phyloP scores from a whole-genome alignment of 1,140 invertebrate species.

The Eurosta solidaginis region DNA sequence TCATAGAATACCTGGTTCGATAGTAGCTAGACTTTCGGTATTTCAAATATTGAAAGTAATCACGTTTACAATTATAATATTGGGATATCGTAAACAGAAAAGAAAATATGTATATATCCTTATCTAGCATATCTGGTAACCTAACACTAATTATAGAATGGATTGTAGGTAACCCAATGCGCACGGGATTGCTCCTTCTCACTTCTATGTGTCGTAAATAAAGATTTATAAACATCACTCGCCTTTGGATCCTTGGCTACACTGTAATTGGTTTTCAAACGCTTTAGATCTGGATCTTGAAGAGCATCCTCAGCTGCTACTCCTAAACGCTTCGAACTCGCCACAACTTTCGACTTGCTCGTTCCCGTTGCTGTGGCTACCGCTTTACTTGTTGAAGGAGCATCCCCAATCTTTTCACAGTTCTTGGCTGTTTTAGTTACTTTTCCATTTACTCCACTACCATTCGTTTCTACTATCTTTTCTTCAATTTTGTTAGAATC shows the following conservation, averaged over 20 bases:
- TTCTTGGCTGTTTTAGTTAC: slow-evolving; percentile 15
- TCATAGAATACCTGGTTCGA: no score
- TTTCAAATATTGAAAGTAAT: no score
- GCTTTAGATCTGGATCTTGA: slow-evolving; percentile 74
- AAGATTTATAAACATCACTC: slow-evolving; percentile 89
- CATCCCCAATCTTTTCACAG: slow-evolving; percentile 34
- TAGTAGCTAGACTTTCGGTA: no score
- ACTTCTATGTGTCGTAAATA: slow-evolving; percentile 89
- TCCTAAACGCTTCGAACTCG: slow-evolving; percentile 45
- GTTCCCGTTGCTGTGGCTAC: background rate
- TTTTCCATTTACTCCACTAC: background rate
- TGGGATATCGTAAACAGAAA: no score
- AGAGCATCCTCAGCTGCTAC: slow-evolving; percentile 48
- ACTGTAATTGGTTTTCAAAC: slow-evolving; percentile 78
- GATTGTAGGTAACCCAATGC: slow-evolving; percentile 98
- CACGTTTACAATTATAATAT: no score
- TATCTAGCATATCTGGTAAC: background rate
- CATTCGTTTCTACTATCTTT: slow-evolving; percentile 14
- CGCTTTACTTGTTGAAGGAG: slow-evolving; percentile 31
- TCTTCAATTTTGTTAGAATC: background rate
- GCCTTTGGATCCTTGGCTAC: slow-evolving; percentile 90
- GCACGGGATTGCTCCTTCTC: slow-evolving; percentile 85
- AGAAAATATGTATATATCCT: background rate
- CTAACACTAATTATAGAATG: slow-evolving; percentile 84
- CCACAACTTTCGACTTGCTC: slow-evolving; percentile 21